Evolutionary conservation across 2,888 invertebrate genomes (phyloP), one percentile per base, ranked within the genome.

Genomic region (Rhaphigaster nebulosa): DNA sequence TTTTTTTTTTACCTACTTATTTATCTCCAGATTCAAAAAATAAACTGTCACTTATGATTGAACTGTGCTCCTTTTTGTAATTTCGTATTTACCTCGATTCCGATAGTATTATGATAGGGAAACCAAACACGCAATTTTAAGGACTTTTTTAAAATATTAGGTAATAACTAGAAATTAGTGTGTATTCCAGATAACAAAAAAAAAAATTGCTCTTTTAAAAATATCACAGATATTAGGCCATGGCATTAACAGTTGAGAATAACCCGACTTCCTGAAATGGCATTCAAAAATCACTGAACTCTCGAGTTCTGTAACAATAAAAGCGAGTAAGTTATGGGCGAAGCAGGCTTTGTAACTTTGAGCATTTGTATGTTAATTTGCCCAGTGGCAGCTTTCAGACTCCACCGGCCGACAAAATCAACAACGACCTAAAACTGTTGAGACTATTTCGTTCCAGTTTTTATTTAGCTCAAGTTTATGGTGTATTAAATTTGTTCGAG

Each of bases 331-430:
- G 70, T 76, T 76, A 76, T 38, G 70, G 65, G 1, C 20, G 34
- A 76, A 76, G 38, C 70, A 76, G 20, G 34, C 34, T 38, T 76
- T 38, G 70, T 70, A 34, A 70, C 70, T 70, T 34, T 34, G 5
- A 76, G 70, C 70, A 76, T 76, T 76, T 76, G 34, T 76, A 76
- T 76, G 70, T 34, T 76, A 76, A 76, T 76, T 0, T 76, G 20
- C 38, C 10, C 29, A 6, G 20, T 38, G 34, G 34, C 65, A 29
- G 29, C 70, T 76, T 38, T 20, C 18, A 18, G 70, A 1, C 70
- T 34, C 70, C 13, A 34, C 29, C 70, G 38, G 8, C 6, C 34
- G 20, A 8, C 70, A 38, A 38, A 76, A 38, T 34, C 70, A 76
- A 76, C 70, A 29, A 0, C 70, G 34, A 76, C 34, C 70, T 76